A percentile compares a stretch with the other conserved stretches of the same genome.
Conservation (phyloP, 2,797 vertebrate species). For the Chiroxiphia lanceolata region DNA sequence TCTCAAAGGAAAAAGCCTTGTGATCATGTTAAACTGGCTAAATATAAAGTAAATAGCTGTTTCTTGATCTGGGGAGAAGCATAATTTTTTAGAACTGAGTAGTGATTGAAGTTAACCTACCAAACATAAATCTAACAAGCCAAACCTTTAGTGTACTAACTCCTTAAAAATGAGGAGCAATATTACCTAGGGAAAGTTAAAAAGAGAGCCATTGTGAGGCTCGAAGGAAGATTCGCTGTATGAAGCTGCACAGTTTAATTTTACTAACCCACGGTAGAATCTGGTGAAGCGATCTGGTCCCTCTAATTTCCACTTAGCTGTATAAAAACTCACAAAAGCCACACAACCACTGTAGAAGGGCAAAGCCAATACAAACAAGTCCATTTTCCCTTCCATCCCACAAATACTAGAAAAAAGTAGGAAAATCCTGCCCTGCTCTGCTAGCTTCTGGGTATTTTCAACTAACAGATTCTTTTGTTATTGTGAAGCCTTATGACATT, state of each 20-base stretch:
- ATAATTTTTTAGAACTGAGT: background rate
- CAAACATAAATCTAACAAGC: background rate
- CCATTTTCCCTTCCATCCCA: background rate
- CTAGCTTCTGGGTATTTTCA: background rate
- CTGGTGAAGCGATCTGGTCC: accelerated
- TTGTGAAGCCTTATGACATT: background rate
- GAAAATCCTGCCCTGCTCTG: background rate
- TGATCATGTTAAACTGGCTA: background rate
- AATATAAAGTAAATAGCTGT: background rate
- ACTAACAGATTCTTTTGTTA: background rate
- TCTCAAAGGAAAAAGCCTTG: background rate
- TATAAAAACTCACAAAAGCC: background rate
- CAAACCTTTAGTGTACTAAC: background rate
- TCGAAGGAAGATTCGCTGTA: background rate
- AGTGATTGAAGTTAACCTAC: background rate
- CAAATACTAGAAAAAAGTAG: background rate
- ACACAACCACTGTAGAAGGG: background rate
- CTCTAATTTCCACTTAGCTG: background rate
- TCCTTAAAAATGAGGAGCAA: background rate
- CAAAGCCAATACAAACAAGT: background rate
- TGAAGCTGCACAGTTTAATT: background rate
- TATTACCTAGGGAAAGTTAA: background rate
- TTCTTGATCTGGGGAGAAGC: background rate
- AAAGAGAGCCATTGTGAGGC: background rate
- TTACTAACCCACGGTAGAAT: background rate